A percentile compares a stretch with the other conserved stretches of the same genome.
These are phyloP conservation scores for Sympetrum striolatum DNA, from an alignment of 2,888 invertebrate genomes.

Conservation along the genomic window DNA sequence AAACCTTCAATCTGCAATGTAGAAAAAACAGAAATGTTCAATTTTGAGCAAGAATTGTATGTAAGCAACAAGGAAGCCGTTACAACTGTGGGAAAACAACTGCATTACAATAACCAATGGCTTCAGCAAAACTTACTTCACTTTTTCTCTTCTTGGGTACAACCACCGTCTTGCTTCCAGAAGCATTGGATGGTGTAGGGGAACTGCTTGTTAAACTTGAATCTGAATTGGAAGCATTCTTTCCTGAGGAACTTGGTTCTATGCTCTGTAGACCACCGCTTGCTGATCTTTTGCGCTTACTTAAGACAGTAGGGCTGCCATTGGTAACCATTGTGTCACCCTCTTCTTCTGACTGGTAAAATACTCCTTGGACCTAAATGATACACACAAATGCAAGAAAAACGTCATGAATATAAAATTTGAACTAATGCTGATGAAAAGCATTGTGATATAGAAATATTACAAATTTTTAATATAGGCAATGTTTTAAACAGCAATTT, in stretches of 20 bases:
- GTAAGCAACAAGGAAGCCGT: not conserved
- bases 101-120: not conserved
- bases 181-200: not conserved
- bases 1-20: not conserved
- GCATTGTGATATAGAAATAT: not conserved
- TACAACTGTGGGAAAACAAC: not conserved
- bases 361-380: conserved; percentile 6
- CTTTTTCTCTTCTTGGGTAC: not conserved
- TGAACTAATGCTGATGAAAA: too few relatives aligned
- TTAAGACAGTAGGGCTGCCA: not conserved
- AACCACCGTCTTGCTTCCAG: not conserved
- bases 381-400: not conserved
- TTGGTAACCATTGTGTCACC: not conserved
- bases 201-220: not conserved
- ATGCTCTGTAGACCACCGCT: not conserved
- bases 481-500: not conserved
- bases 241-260: not conserved
- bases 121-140: not conserved
- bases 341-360: conserved; percentile 2
- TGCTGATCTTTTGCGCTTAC: conserved; percentile 15
- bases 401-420: too few relatives aligned
- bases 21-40: not conserved
- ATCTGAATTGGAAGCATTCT: not conserved
- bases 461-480: not conserved
- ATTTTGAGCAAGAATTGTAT: too few relatives aligned